phyloP scores from a whole-genome alignment of 2,888 invertebrate genomes.

The Pseudococcus longispinus region DNA sequence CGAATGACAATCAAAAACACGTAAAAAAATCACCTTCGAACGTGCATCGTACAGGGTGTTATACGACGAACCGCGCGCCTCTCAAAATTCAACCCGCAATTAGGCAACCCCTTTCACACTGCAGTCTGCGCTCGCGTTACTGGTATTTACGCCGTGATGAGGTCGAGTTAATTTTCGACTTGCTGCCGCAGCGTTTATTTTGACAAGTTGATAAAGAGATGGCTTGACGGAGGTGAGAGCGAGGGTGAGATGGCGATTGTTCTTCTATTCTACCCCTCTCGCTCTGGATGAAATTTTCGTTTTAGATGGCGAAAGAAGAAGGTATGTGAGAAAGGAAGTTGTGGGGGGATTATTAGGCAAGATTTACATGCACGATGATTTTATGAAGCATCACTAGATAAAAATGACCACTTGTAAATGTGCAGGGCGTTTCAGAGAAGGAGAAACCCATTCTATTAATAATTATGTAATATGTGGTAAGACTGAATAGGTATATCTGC shows the following conservation, averaged over 20 bases:
- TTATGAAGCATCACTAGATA: too few species aligned
- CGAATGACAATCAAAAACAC: not conserved
- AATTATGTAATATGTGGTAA: too few species aligned
- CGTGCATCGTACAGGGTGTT: conserved; percentile 1
- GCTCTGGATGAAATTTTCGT: not conserved
- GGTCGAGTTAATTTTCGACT: not conserved
- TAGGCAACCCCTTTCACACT: conserved; percentile 8
- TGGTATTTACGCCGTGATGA: not conserved
- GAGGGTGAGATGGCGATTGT: not conserved
- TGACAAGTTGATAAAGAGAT: not conserved
- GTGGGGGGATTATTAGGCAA: too few species aligned
- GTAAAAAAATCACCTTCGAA: not conserved
- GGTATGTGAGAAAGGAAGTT: too few species aligned
- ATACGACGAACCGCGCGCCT: conserved; percentile 14
- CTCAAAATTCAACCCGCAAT: conserved; percentile 9
- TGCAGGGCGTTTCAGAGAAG: too few species aligned
- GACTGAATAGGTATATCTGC: too few species aligned
- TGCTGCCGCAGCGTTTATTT: not conserved
- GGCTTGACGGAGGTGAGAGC: not conserved
- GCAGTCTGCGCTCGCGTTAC: not conserved
- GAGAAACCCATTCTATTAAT: too few species aligned
- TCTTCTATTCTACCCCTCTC: not conserved
- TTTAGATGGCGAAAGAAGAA: too few species aligned
- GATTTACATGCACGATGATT: too few species aligned
- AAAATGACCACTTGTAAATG: too few species aligned